Evolutionary conservation across 2,113 vertebrate genomes (phyloP), one percentile per base, ranked within the genome.

Genomic region (Scomber scombrus): DNA sequence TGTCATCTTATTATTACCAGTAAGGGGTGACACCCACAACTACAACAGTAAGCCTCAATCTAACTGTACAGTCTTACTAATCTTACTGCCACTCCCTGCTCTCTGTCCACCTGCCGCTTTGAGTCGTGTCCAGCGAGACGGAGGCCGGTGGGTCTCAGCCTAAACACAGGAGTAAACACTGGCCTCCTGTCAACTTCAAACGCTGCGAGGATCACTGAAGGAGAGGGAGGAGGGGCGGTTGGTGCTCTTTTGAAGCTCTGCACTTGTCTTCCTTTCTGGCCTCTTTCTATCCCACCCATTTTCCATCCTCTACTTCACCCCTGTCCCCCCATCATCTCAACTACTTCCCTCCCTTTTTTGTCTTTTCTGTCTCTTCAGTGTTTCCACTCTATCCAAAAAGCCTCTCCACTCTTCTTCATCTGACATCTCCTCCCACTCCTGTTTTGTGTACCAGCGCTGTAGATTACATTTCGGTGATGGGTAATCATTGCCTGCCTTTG

Each of bases 181-280:
- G 71, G 23, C 68, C 81, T 87, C 66, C 84, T 88, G 86, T 87
- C 80, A 74, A 78, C 94, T 92, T 94, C 93, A 93, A 93, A 93
- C 82, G 21, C 85, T 66, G 19, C 0, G 26, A 62, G 78, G 52
- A 74, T 66, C 52, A 69, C 40, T 68, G 76, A 63, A 82, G 62
- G 43, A 2, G 80, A 71, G 68, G 80, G 50, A 63, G 80, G 66
- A 63, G 64, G 62, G 58, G 71, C 14, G 9, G 63, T 29, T 26
- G 46, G 77, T 3, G 3, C 50, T 78, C 75, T 64, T 92, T 88
- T 93, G 89, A 90, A 85, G 88, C 71, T 31, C 65, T 62, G 26
- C 47, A n/a, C 71, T 76, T 56, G 1, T 82, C 75, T 68, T 50
- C 72, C 63, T 71, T 56, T 57, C 23, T 46, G 50, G 68, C 49